These are phyloP conservation scores for Cenopis cana DNA, from an alignment of 2,888 invertebrate genomes.

Conservation along the genomic window DNA sequence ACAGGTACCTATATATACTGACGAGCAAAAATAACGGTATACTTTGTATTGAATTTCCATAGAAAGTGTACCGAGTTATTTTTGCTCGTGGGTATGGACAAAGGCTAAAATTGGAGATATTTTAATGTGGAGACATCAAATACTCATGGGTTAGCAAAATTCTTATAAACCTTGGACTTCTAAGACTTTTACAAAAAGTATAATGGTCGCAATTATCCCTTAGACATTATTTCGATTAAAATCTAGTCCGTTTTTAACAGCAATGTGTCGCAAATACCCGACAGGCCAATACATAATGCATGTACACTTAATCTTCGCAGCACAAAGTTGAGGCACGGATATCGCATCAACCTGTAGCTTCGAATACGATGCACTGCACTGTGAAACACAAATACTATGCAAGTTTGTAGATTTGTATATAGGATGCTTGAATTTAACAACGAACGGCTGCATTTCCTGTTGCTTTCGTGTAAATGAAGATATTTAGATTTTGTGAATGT, in stretches of 20 bases:
- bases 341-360: slow-evolving; percentile 47
- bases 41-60: too few relatives aligned
- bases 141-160: too few relatives aligned
- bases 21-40: too few relatives aligned
- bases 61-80: too few relatives aligned
- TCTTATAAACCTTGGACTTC: too few relatives aligned
- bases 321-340: slow-evolving; percentile 46
- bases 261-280: slow-evolving; percentile 36
- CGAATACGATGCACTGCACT: slow-evolving; percentile 9
- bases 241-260: not conserved
- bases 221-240: too few relatives aligned
- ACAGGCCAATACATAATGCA: slow-evolving; percentile 54
- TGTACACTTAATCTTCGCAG: slow-evolving; percentile 51
- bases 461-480: not conserved
- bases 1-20: too few relatives aligned
- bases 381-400: slow-evolving; percentile 8
- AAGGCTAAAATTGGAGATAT: too few relatives aligned
- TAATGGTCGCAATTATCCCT: too few relatives aligned
- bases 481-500: not conserved
- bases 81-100: too few relatives aligned
- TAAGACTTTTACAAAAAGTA: too few relatives aligned
- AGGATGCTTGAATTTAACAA: slow-evolving; percentile 3
- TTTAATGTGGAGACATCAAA: too few relatives aligned
- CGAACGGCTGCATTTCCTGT: not conserved
- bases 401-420: not conserved